These are phyloP conservation scores for Corythucha ciliata DNA, from an alignment of 2,888 invertebrate species.

Conservation along the genomic window DNA sequence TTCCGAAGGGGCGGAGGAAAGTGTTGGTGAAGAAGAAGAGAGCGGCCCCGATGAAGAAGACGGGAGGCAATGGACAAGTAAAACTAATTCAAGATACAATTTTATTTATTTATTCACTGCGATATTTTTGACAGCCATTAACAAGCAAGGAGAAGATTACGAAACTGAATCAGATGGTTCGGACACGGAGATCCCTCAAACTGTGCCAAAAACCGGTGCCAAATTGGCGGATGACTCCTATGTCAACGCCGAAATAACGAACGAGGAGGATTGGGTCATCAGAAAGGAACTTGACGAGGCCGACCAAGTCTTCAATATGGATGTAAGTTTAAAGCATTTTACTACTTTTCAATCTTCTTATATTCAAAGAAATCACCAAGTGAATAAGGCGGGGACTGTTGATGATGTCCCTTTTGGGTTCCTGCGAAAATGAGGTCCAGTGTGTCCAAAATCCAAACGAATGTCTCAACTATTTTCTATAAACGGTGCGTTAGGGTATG, in stretches of 20 bases:
- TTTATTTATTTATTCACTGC: not conserved
- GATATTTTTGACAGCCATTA: no score
- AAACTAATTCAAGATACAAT: not conserved
- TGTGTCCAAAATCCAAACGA: no score
- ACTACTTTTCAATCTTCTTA: slow-evolving; percentile 2
- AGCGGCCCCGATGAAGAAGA: slow-evolving; percentile 40
- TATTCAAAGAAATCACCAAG: not conserved
- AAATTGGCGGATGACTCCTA: slow-evolving; percentile 37
- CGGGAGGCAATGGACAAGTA: slow-evolving; percentile 9
- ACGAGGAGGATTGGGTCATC: slow-evolving; percentile 47
- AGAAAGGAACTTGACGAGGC: slow-evolving; percentile 45
- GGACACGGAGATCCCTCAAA: no score
- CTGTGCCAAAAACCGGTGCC: no score
- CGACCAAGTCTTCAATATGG: slow-evolving; percentile 46
- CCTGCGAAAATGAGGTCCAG: no score
- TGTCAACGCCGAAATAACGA: slow-evolving; percentile 50
- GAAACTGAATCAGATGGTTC: no score
- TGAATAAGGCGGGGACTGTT: no score
- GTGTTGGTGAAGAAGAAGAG: slow-evolving; percentile 39
- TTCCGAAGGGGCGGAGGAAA: slow-evolving; percentile 31
- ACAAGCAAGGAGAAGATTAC: no score
- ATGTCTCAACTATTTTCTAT: no score
- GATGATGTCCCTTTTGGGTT: no score
- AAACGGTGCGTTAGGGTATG: no score
- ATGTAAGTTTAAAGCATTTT: slow-evolving; percentile 38